phyloP scores from a whole-genome alignment of 2,888 invertebrate genomes.

The Gymnoscelis rufifasciata region DNA sequence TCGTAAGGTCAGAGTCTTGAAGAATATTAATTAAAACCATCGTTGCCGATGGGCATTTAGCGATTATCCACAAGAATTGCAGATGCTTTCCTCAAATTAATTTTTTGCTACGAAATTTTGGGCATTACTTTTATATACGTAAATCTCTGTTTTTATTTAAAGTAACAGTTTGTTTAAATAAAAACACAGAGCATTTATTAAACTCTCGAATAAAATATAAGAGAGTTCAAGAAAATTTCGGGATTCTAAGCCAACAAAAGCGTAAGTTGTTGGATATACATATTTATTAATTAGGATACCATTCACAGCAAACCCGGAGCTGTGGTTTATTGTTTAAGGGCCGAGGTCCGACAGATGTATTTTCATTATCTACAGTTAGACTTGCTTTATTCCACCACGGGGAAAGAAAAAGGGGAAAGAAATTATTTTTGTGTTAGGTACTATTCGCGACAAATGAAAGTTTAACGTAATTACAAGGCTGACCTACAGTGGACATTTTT shows the following conservation, averaged over 20 bases:
- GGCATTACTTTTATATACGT: no score
- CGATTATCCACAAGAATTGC: background rate
- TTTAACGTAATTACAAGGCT: slow-evolving; percentile 11
- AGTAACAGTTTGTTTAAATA: no score
- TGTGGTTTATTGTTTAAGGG: slow-evolving; percentile 2
- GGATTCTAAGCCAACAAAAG: background rate
- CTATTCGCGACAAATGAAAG: slow-evolving; percentile 14
- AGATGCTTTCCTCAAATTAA: no score
- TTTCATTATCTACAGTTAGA: slow-evolving; percentile 10
- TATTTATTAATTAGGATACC: slow-evolving; percentile 1
- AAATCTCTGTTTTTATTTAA: no score
- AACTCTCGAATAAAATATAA: no score
- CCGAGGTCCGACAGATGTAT: slow-evolving; percentile 6
- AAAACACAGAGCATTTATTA: no score
- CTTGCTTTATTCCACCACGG: slow-evolving; percentile 9
- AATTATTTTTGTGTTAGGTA: slow-evolving; percentile 14
- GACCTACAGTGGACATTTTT: background rate
- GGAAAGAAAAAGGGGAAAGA: slow-evolving; percentile 10
- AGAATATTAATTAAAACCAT: background rate
- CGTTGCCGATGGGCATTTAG: background rate
- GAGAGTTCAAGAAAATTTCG: no score
- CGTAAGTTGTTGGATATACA: background rate
- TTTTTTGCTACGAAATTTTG: no score
- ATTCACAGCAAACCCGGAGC: background rate
- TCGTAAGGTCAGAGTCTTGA: background rate